Evolutionary conservation across 2,113 vertebrate species (phyloP).

Genomic region (mouse (Mus musculus)): GRCm39 chr7:6104501-6105000

Average conservation of each 20-base stretch:
- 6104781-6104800: not conserved
- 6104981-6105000: not conserved
- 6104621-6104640: not conserved
- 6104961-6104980: not conserved
- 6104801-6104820: not conserved
- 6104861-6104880: not conserved
- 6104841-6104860: not conserved
- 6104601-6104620: too few relatives aligned
- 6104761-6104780: not conserved
- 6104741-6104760: not conserved
- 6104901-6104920: not conserved
- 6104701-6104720: not conserved
- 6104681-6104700: not conserved
- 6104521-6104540: not conserved
- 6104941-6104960: too few relatives aligned
- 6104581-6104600: not conserved
- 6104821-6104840: too few relatives aligned
- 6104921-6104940: not conserved
- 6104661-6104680: not conserved
- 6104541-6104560: not conserved
- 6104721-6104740: not conserved
- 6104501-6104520: not conserved
- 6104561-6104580: not conserved
- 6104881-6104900: not conserved
- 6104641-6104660: too few relatives aligned